Evolutionary conservation across 2,888 invertebrate genomes (phyloP).

Genomic region (Stegana nigrithorax): DNA sequence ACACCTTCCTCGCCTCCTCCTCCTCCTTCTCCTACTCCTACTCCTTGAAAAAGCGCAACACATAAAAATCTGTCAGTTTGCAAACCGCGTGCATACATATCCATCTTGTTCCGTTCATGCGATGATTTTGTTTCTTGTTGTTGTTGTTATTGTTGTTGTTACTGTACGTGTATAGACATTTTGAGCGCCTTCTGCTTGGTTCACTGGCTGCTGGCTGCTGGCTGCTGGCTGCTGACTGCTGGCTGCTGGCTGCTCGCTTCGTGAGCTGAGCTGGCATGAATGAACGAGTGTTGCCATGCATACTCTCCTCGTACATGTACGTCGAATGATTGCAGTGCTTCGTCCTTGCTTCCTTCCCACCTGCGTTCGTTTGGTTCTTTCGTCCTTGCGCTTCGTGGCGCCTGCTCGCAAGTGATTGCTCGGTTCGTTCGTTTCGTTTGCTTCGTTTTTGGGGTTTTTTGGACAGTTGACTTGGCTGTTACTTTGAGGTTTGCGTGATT

Average conservation of each 20-base stretch:
- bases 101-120: no score
- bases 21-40: no score
- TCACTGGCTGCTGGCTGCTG: background rate
- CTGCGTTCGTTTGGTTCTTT: background rate
- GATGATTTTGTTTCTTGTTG: no score
- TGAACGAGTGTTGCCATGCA: background rate
- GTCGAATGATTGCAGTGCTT: background rate
- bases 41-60: constrained; percentile 29
- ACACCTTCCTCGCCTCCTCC: no score
- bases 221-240: background rate
- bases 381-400: background rate
- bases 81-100: constrained; percentile 50
- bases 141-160: no score
- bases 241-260: background rate
- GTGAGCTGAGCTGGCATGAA: background rate
- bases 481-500: constrained; percentile 6
- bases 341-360: background rate
- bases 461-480: constrained; percentile 9
- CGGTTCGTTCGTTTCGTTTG: constrained; percentile 3
- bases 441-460: background rate
- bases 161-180: no score
- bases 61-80: constrained; percentile 56
- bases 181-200: no score
- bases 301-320: no score
- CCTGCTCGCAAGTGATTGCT: background rate